phyloP scores from a whole-genome alignment of 92 coral and sea anemone species.

The Paragorgia papillata region DNA sequence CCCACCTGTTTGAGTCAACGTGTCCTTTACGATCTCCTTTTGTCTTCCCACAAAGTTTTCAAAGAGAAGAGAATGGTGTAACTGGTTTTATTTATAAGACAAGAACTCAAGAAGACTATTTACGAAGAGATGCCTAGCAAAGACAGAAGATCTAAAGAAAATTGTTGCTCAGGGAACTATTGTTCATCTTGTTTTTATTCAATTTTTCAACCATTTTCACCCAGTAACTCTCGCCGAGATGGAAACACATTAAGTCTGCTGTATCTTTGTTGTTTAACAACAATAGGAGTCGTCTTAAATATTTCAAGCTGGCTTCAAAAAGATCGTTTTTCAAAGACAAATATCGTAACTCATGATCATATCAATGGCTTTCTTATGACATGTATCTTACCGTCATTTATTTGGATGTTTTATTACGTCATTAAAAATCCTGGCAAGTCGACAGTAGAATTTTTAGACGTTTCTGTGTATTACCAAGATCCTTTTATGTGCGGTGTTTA shows the following conservation, averaged over 20 bases:
- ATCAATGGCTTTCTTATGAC: conserved; percentile 95
- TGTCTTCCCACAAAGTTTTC: not conserved
- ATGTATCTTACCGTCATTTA: conserved; percentile 85
- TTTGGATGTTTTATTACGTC: conserved; percentile 93
- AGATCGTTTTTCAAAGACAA: conserved; percentile 72
- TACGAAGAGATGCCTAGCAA: conserved; percentile 3
- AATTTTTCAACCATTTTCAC: conserved; percentile 36
- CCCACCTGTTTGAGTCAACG: conserved; percentile 35
- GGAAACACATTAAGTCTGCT: conserved; percentile 93
- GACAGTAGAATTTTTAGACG: conserved; percentile 86
- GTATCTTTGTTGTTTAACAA: conserved; percentile 91
- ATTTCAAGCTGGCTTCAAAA: conserved; percentile 93
- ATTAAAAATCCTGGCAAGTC: conserved; percentile 89
- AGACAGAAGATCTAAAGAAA: conserved; percentile 4
- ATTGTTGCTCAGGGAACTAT: not conserved
- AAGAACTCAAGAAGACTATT: not conserved
- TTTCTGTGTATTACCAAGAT: conserved; percentile 86
- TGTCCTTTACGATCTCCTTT: conserved; percentile 32
- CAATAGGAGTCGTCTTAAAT: conserved; percentile 94
- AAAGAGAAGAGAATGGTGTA: not conserved
- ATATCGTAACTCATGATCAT: conserved; percentile 90
- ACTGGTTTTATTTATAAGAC: not conserved
- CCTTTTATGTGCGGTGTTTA: conserved; percentile 97
- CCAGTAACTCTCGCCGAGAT: conserved; percentile 59
- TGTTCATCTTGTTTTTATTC: conserved; percentile 39